These are phyloP conservation scores for Anthoptus insignis DNA, from an alignment of 2,888 invertebrate genomes.

Conservation along the genomic window DNA sequence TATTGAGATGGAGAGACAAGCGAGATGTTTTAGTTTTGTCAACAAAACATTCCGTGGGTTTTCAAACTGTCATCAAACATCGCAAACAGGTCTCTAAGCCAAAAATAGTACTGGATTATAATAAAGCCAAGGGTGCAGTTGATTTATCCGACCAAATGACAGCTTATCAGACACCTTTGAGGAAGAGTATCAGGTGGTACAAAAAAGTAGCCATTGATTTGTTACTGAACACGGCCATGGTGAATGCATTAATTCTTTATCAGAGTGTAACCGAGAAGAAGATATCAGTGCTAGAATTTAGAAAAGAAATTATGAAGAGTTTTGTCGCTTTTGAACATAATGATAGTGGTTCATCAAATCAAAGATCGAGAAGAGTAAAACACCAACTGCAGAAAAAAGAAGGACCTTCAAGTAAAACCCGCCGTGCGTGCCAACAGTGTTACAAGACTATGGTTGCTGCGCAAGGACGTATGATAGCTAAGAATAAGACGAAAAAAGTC, in stretches of 20 bases:
- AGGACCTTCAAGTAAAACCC: conserved; percentile 14
- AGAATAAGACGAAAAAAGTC: conserved; percentile 13
- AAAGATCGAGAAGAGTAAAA: conserved; percentile 2
- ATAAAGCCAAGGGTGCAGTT: conserved; percentile 48
- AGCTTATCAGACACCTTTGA: conserved; percentile 44
- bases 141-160: conserved; percentile 50
- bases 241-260: conserved; percentile 33
- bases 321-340: neutral
- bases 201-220: conserved; percentile 49
- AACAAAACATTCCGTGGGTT: neutral
- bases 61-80: neutral
- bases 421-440: conserved; percentile 12
- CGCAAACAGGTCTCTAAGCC: conserved; percentile 40
- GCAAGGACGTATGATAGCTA: conserved; percentile 3
- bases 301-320: conserved; percentile 9
- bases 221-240: conserved; percentile 47
- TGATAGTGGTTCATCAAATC: neutral
- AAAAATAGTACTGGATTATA: conserved; percentile 45
- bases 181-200: conserved; percentile 53
- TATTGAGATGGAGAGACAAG: too few relatives aligned
- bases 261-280: neutral
- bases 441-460: neutral
- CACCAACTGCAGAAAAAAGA: conserved; percentile 10
- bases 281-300: conserved; percentile 6
- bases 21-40: too few relatives aligned